These are phyloP conservation scores for Xerus rutilus DNA, from an alignment of 2,797 vertebrate genomes.

Conservation along the genomic window DNA sequence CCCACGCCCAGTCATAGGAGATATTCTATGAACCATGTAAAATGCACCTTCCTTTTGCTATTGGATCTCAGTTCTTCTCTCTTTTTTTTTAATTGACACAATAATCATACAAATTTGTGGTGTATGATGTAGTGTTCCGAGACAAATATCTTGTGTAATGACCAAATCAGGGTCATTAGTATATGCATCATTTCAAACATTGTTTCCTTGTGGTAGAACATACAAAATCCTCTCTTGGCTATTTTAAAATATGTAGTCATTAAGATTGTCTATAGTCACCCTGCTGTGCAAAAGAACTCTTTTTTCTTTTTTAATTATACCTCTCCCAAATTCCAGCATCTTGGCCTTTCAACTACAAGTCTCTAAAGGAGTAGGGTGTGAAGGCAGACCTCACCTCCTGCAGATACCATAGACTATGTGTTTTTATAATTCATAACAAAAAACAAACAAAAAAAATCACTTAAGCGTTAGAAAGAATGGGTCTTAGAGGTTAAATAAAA, in stretches of 20 bases:
- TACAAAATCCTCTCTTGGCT: not conserved
- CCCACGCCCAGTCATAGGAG: not conserved
- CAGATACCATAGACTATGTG: not conserved
- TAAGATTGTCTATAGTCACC: not conserved
- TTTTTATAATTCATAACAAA: not conserved
- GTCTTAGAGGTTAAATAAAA: not conserved
- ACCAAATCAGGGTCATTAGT: not conserved
- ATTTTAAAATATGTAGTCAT: not conserved
- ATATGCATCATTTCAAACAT: not conserved
- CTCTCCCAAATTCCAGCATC: no score
- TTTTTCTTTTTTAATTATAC: not conserved
- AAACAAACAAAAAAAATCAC: not conserved
- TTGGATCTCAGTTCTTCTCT: not conserved
- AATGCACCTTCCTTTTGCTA: not conserved
- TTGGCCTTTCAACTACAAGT: not conserved
- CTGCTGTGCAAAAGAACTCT: not conserved
- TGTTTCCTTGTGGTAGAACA: not conserved
- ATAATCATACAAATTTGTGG: not conserved
- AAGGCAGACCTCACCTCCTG: not conserved
- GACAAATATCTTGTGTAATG: not conserved
- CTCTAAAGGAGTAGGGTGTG: not conserved
- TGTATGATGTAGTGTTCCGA: not conserved
- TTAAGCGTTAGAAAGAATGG: not conserved
- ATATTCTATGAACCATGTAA: accelerated
- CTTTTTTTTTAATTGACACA: not conserved